Percentiles rank a stretch among this genome's conserved stretches.
Conservation (phyloP, 92 coral and sea anemone genomes). For the Porites divaricata region DNA sequence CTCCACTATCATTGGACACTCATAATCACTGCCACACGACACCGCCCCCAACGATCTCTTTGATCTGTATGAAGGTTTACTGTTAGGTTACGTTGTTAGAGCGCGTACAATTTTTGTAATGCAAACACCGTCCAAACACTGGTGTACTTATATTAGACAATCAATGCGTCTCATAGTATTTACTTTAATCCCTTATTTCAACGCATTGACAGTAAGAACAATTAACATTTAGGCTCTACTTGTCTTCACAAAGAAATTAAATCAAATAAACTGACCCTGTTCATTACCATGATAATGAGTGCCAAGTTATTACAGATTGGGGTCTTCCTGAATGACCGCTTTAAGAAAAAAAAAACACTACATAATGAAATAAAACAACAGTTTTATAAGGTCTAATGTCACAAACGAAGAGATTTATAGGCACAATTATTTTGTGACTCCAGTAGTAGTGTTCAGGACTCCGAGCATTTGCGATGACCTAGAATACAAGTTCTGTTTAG, state of each 20-base stretch:
- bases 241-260: conserved; percentile 33
- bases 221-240: conserved; percentile 36
- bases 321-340: conserved; percentile 13
- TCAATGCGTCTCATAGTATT: conserved; percentile 47
- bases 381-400: background rate
- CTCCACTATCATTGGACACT: background rate
- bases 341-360: background rate
- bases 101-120: conserved; percentile 28
- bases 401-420: background rate
- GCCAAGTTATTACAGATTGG: conserved; percentile 1
- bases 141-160: conserved; percentile 73
- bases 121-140: conserved; percentile 22
- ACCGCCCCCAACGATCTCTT: background rate
- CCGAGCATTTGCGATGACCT: too few relatives aligned
- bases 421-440: too few relatives aligned
- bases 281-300: conserved; percentile 29
- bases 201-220: conserved; percentile 53
- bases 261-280: conserved; percentile 19
- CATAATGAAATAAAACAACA: background rate
- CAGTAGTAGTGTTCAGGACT: background rate
- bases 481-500: background rate
- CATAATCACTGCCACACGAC: background rate
- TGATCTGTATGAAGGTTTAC: background rate
- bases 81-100: background rate
- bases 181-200: conserved; percentile 57